Conservation (phyloP, 1,140 invertebrate genomes). For the Drosophila trapezifrons region DNA sequence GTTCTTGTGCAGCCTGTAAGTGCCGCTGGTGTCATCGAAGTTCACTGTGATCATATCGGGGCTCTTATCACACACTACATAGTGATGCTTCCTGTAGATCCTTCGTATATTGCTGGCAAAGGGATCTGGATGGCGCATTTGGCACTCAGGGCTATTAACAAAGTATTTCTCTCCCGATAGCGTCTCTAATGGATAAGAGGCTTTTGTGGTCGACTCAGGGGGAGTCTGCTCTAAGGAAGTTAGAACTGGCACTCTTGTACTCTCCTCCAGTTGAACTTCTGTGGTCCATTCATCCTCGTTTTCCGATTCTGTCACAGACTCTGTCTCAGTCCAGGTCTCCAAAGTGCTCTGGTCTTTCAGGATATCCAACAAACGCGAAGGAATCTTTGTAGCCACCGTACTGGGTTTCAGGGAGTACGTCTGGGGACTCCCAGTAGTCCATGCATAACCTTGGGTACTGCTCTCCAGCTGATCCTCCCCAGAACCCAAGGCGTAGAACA, state of each 20-base stretch:
- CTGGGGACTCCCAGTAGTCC: too few species aligned
- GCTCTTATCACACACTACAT: slow-evolving; percentile 85
- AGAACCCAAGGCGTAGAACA: slow-evolving; percentile 5
- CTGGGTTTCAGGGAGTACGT: background rate
- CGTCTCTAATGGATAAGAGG: slow-evolving; percentile 2
- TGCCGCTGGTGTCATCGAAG: slow-evolving; percentile 50
- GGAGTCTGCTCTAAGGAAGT: background rate
- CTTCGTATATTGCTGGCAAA: slow-evolving; percentile 86
- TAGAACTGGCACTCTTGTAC: background rate
- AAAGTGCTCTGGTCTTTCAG: background rate
- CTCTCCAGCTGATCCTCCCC: background rate
- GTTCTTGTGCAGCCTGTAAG: slow-evolving; percentile 56
- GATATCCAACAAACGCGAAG: background rate
- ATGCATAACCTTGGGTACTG: background rate
- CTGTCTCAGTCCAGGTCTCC: background rate
- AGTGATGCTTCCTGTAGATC: slow-evolving; percentile 86
- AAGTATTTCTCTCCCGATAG: slow-evolving; percentile 43
- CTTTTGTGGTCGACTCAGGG: background rate
- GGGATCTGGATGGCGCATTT: slow-evolving; percentile 88
- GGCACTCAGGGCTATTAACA: slow-evolving; percentile 84
- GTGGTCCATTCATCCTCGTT: background rate
- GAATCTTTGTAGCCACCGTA: background rate
- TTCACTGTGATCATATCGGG: slow-evolving; percentile 84
- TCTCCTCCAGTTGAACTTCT: background rate
- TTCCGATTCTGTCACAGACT: background rate